A percentile compares a stretch with the other conserved stretches of the same genome.
phyloP scores from a whole-genome alignment of 2,888 invertebrate species.

The Dynastes maya region DNA sequence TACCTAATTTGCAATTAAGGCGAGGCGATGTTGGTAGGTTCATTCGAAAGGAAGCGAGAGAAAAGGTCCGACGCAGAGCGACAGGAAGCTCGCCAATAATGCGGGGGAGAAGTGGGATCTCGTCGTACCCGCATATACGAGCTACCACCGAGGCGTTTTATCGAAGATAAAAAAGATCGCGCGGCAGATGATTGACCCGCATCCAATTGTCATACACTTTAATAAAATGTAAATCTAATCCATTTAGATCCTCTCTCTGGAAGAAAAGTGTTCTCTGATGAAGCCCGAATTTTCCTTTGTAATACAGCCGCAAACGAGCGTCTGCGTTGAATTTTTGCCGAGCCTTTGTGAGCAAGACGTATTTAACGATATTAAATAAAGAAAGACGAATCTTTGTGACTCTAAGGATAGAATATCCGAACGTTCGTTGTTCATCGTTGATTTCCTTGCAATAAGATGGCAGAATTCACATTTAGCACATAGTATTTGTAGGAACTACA shows the following conservation, averaged over 20 bases:
- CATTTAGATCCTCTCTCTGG: conserved; percentile 28
- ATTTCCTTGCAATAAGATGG: too few species aligned
- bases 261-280: conserved; percentile 43
- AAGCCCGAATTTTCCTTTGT: conserved; percentile 31
- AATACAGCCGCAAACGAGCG: background rate
- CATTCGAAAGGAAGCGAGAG: background rate
- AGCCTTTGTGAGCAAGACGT: background rate
- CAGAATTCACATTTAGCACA: too few species aligned
- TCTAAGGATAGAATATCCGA: too few species aligned
- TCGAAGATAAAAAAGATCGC: conserved; percentile 39
- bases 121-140: conserved; percentile 17
- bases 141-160: background rate
- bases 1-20: conserved; percentile 37
- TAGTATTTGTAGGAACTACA: too few species aligned
- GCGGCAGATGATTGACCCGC: conserved; percentile 43
- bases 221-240: conserved; percentile 46
- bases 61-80: background rate
- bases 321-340: conserved; percentile 3
- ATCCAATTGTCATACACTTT: conserved; percentile 46
- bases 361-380: conserved; percentile 2
- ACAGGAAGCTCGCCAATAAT: conserved; percentile 4
- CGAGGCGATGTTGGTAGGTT: background rate
- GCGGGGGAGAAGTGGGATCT: background rate
- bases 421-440: too few species aligned
- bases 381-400: background rate